A percentile compares a stretch with the other conserved stretches of the same genome.
Conservation (phyloP, 2,888 invertebrate genomes). For the Nebria salina region DNA sequence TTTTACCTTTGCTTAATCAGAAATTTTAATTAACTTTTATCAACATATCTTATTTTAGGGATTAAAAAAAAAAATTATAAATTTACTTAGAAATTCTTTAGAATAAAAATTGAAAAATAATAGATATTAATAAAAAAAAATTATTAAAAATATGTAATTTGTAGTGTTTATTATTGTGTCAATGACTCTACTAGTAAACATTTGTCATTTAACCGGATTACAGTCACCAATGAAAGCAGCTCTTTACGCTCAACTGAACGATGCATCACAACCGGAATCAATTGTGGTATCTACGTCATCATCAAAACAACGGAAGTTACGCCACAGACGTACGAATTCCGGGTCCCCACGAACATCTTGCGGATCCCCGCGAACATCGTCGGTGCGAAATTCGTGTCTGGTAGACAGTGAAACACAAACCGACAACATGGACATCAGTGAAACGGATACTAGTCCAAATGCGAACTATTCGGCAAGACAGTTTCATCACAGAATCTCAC, state of each 20-base stretch:
- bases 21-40: too few relatives aligned
- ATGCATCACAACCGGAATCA: conserved; percentile 67
- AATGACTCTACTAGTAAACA: not conserved
- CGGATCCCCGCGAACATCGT: conserved; percentile 56
- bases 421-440: conserved; percentile 71
- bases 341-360: conserved; percentile 64
- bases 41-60: too few relatives aligned
- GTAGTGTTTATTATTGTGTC: not conserved
- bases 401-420: conserved; percentile 75
- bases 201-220: conserved; percentile 44
- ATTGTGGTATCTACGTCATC: conserved; percentile 61
- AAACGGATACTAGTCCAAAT: conserved; percentile 69
- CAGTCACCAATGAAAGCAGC: conserved; percentile 69
- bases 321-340: conserved; percentile 71
- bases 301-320: conserved; percentile 64
- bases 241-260: conserved; percentile 69
- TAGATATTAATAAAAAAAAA: not conserved
- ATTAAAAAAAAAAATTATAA: not conserved
- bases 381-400: conserved; percentile 58
- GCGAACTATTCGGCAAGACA: conserved; percentile 59
- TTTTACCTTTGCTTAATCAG: too few relatives aligned
- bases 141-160: not conserved
- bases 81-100: not conserved
- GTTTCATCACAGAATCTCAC: conserved; percentile 49
- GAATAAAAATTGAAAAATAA: not conserved